Evolutionary conservation across 1,140 invertebrate genomes (phyloP).

Genomic region (Prorops nasuta): DNA sequence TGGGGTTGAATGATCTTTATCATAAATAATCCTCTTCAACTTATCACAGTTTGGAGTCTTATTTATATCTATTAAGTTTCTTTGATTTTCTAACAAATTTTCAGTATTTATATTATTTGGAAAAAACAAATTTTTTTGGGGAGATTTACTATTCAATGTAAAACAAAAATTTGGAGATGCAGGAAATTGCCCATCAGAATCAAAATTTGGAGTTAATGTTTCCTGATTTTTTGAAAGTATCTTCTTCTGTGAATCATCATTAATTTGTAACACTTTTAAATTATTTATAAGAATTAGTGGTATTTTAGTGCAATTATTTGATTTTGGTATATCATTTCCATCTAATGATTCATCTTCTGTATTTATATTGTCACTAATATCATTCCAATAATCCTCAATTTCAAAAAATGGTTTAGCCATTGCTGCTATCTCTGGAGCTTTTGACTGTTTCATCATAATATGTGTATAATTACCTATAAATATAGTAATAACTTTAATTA

Average conservation of each 20-base stretch:
- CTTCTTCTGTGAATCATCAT: no score
- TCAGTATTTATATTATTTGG: neutral
- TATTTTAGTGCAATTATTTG: neutral
- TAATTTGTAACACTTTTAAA: neutral
- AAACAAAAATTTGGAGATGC: constrained; percentile 34
- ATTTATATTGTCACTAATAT: constrained; percentile 33
- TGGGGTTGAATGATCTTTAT: neutral
- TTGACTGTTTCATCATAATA: constrained; percentile 1
- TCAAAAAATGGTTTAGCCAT: constrained; percentile 25
- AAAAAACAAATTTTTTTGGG: neutral
- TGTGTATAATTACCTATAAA: neutral
- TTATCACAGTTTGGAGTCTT: neutral
- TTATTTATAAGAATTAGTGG: neutral
- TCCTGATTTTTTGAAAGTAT: no score
- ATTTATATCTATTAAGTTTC: neutral
- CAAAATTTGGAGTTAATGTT: no score
- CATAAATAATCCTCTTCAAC: neutral
- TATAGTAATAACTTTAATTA: neutral
- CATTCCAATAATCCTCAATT: constrained; percentile 43
- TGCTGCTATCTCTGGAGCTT: constrained; percentile 8
- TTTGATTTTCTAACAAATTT: neutral
- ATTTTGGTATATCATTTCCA: constrained; percentile 6
- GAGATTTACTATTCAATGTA: constrained; percentile 4
- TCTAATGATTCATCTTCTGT: constrained; percentile 3
- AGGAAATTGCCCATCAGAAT: constrained; percentile 19